Evolutionary conservation across 2,113 vertebrate species (phyloP).

Genomic region (Channa argus): DNA sequence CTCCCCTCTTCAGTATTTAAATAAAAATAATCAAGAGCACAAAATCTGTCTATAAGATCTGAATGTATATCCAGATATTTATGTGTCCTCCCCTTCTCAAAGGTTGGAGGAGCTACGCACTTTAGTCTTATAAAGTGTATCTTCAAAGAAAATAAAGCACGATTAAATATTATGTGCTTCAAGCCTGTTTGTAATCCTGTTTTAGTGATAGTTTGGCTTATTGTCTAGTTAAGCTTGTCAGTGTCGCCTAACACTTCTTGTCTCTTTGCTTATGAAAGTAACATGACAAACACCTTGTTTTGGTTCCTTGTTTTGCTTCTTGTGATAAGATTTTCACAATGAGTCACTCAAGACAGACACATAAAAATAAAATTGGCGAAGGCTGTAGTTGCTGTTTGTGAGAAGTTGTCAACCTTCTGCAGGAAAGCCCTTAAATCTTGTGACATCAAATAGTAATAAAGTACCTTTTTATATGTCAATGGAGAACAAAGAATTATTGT

Average conservation of each 20-base stretch:
- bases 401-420: neutral
- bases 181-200: neutral
- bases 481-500: neutral
- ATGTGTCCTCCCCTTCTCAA: constrained; percentile 11
- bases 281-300: constrained; percentile 16
- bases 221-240: too few species aligned
- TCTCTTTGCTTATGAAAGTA: constrained; percentile 29
- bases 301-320: constrained; percentile 66
- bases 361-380: neutral
- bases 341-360: neutral
- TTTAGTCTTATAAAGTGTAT: constrained; percentile 78
- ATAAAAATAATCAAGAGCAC: constrained; percentile 51
- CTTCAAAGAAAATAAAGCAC: constrained; percentile 70
- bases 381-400: neutral
- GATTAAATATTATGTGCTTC: constrained; percentile 39
- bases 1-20: constrained; percentile 33
- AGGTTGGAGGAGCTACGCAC: constrained; percentile 73
- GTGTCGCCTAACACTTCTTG: neutral
- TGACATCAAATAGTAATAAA: neutral
- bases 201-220: neutral
- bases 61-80: constrained; percentile 68
- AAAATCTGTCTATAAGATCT: constrained; percentile 58
- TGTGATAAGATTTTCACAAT: constrained; percentile 1
- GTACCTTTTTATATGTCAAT: neutral
- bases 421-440: neutral